Conservation (phyloP, 2,888 invertebrate species). For the Notodonta dromedarius region DNA sequence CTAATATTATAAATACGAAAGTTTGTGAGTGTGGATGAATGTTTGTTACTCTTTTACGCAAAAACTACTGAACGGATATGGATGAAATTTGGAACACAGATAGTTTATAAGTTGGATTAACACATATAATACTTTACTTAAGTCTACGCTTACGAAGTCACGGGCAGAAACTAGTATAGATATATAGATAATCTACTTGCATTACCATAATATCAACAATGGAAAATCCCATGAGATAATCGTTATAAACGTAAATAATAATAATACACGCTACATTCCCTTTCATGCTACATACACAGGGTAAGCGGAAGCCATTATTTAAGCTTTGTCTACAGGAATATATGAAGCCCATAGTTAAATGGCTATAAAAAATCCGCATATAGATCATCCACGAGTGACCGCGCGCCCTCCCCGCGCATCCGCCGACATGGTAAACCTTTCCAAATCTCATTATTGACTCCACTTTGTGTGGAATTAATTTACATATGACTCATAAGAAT, state of each 20-base stretch:
- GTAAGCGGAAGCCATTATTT: constrained; percentile 42
- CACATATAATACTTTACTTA: too few relatives aligned
- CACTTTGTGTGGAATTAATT: constrained; percentile 15
- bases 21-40: too few relatives aligned
- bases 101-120: too few relatives aligned
- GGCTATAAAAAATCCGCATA: constrained; percentile 65
- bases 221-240: too few relatives aligned
- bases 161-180: too few relatives aligned
- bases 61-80: too few relatives aligned
- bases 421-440: constrained; percentile 55
- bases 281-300: constrained; percentile 17
- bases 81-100: too few relatives aligned
- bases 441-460: constrained; percentile 62
- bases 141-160: too few relatives aligned
- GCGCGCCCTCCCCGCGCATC: constrained; percentile 43
- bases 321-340: constrained; percentile 52
- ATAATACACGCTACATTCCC: background rate
- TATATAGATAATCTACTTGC: too few relatives aligned
- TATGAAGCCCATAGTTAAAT: constrained; percentile 63
- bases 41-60: too few relatives aligned
- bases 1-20: too few relatives aligned
- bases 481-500: background rate
- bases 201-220: too few relatives aligned
- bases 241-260: background rate
- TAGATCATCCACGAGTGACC: constrained; percentile 73